Percentiles rank a stretch among this genome's conserved stretches.
These are phyloP conservation scores for Ditula angustiorana DNA, from an alignment of 2,888 invertebrate species.

Conservation along the genomic window DNA sequence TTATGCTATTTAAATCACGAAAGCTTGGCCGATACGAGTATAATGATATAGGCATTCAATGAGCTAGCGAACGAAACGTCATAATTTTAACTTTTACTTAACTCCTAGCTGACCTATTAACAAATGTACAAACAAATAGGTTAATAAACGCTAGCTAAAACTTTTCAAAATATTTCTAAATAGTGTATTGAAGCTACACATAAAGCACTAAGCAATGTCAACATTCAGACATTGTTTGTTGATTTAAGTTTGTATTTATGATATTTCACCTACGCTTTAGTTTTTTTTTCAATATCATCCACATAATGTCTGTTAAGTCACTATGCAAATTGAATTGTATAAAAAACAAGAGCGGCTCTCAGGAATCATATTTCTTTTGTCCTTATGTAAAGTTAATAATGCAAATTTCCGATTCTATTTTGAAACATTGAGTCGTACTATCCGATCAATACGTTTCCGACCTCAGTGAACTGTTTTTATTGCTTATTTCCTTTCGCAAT, in stretches of 20 bases:
- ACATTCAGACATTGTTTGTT: neutral
- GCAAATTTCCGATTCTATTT: constrained; percentile 14
- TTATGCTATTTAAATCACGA: no score
- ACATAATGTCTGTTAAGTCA: no score
- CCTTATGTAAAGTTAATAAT: constrained; percentile 23
- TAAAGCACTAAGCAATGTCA: neutral
- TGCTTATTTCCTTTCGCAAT: constrained; percentile 4
- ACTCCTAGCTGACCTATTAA: neutral
- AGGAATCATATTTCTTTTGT: neutral
- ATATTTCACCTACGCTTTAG: no score
- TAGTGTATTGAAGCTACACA: neutral
- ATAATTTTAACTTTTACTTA: neutral
- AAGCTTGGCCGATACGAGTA: no score
- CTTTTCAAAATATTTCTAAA: neutral
- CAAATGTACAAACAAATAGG: neutral
- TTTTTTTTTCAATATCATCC: no score
- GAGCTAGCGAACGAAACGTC: neutral
- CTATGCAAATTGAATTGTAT: neutral
- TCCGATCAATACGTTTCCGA: constrained; percentile 1
- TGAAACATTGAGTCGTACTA: constrained; percentile 6
- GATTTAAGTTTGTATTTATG: neutral
- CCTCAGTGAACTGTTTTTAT: constrained; percentile 1
- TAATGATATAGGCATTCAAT: neutral
- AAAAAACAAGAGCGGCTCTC: neutral
- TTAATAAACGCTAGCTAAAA: neutral